Evolutionary conservation across 2,113 vertebrate genomes (phyloP).

Genomic region (Camelus dromedarius): DNA sequence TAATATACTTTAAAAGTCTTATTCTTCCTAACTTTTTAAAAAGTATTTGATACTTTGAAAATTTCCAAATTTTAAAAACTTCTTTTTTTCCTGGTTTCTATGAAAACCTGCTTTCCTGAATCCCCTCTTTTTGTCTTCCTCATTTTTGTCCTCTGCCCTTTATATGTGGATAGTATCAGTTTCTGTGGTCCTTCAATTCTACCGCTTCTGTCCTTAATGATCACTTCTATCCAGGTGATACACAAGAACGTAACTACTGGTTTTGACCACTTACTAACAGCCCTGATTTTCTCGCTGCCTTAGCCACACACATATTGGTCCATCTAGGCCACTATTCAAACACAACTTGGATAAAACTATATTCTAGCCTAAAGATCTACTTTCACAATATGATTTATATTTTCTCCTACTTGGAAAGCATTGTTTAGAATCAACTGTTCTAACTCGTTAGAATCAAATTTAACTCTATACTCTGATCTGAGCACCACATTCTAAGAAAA

Average conservation of each 20-base stretch:
- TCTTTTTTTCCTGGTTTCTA: not conserved
- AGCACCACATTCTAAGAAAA: not conserved
- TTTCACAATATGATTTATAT: not conserved
- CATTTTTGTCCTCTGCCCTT: not conserved
- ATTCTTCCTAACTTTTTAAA: conserved; percentile 1
- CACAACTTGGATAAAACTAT: not conserved
- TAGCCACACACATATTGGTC: not conserved
- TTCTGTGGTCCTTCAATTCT: not conserved
- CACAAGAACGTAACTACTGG: not conserved
- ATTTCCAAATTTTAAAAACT: not conserved
- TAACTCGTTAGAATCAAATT: not conserved
- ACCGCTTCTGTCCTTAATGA: not conserved
- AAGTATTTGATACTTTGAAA: not conserved
- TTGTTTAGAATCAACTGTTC: not conserved
- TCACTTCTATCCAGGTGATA: not conserved
- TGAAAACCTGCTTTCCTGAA: not conserved
- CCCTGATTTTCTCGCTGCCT: not conserved
- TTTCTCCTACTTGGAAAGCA: not conserved
- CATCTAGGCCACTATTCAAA: not conserved
- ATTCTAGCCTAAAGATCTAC: not conserved
- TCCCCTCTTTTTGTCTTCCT: not conserved
- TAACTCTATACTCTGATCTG: not conserved
- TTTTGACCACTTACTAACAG: not conserved
- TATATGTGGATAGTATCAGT: not conserved
- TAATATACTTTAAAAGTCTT: not conserved